A percentile compares a stretch with the other conserved stretches of the same genome.
Conservation (phyloP, 2,888 invertebrate species). For the Myathropa florea region DNA sequence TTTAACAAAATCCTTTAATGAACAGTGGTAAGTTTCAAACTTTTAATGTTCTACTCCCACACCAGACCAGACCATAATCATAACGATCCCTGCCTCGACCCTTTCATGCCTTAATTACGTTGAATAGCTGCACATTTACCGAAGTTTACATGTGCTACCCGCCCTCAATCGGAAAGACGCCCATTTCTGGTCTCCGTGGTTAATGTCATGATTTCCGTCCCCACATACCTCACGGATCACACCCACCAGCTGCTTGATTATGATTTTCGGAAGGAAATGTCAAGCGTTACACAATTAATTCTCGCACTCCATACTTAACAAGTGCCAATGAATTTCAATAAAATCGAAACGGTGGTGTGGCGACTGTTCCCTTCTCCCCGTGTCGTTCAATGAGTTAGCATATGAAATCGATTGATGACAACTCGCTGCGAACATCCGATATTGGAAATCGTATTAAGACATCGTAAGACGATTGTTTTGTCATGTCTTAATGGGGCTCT, state of each 20-base stretch:
- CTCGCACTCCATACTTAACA: constrained; percentile 24
- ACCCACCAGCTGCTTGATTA: constrained; percentile 16
- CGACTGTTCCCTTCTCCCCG: too few relatives aligned
- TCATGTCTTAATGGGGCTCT: constrained; percentile 25
- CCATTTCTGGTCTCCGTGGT: constrained; percentile 23
- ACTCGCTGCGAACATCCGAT: not conserved
- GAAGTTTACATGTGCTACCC: constrained; percentile 12
- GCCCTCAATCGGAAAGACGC: constrained; percentile 3
- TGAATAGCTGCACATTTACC: constrained; percentile 7
- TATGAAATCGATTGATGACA: not conserved
- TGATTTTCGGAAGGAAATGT: constrained; percentile 47
- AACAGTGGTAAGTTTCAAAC: not conserved
- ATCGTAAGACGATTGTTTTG: constrained; percentile 51
- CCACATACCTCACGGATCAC: not conserved
- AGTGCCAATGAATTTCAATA: constrained; percentile 15
- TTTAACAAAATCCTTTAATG: not conserved
- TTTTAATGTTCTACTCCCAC: not conserved
- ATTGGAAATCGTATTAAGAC: constrained; percentile 57
- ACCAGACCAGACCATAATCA: not conserved
- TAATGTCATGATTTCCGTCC: constrained; percentile 22
- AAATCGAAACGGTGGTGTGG: constrained; percentile 7
- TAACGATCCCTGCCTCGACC: not conserved
- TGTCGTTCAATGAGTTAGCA: not conserved
- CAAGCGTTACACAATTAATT: constrained; percentile 51
- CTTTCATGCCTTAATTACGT: constrained; percentile 30